Base-by-base conservation (phyloP, 2,113 vertebrate genomes). In the Micromys minutus region DNA sequence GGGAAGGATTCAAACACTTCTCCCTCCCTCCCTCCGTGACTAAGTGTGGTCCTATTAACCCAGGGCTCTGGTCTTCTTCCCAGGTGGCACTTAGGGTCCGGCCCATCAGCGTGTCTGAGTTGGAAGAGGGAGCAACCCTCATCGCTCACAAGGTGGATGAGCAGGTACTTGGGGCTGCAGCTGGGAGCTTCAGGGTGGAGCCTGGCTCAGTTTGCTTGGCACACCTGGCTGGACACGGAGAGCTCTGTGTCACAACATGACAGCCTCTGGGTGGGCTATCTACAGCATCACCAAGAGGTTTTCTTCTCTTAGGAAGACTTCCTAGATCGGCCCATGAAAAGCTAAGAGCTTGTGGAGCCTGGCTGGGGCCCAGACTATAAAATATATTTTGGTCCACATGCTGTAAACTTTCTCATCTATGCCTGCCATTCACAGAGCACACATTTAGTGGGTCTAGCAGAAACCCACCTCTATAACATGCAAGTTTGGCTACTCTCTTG, bases 11-110 rank as follows among this genome's bases (percentile, higher is more conserved):
- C n/a, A 5, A 21, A 55, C 36, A 31, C 31, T 72, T 19, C 22
- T 45, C 63, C 57, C 7, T 31, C 75, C 16, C 50, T 10, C 65
- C 52, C 47, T 77, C 26, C 0, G 3, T 16, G 29, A 3, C 47
- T 36, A 5, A 0, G 3, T 15, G 8, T 1, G 9, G 1, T 39
- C 39, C 50, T 71, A 4, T 31, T 16, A 39, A 94, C 15, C 52
- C 21, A 16, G 76, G 77, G 45, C 0, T 92, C 74, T 95, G 67
- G 3, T 69, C 74, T 80, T 75, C 86, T 5, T 98, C 21, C 36
- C 87, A 99, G 99, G 99, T 99, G 90, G 99, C 99, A 3, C 98
- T 99, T 95, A 98, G 99, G 94, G 98, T 99, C 96, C 98, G 99
- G 65, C 99, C 99, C 74, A 98, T 99, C 97, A 99, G 98, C 29